phyloP scores from a whole-genome alignment of 1,140 invertebrate species.

The Acromyrmex heyeri region DNA sequence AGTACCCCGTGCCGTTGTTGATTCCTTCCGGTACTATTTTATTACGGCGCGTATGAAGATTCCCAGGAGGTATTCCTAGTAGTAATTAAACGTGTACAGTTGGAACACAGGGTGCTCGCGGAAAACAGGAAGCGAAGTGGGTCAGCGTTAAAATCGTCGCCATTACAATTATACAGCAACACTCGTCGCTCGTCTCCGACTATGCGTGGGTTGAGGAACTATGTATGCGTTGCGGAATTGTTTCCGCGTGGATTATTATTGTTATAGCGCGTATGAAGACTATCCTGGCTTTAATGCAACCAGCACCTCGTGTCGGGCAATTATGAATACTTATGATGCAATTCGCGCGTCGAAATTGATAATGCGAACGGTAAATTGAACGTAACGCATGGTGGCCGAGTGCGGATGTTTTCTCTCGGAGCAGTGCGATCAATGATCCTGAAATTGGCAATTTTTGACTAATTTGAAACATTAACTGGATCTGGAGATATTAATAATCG shows the following conservation, averaged over 20 bases:
- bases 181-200: background rate
- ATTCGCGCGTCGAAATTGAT: slow-evolving; percentile 43
- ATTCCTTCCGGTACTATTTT: slow-evolving; percentile 61
- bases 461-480: background rate
- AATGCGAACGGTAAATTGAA: slow-evolving; percentile 24
- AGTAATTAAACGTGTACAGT: slow-evolving; percentile 58
- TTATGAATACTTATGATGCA: slow-evolving; percentile 42
- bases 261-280: background rate
- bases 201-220: background rate
- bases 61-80: slow-evolving; percentile 64
- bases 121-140: slow-evolving; percentile 65
- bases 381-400: background rate
- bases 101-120: slow-evolving; percentile 18
- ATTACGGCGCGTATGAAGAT: slow-evolving; percentile 19
- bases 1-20: slow-evolving; percentile 48
- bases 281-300: slow-evolving; percentile 13
- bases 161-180: slow-evolving; percentile 44
- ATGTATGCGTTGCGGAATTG: slow-evolving; percentile 29
- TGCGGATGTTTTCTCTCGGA: background rate
- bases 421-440: background rate
- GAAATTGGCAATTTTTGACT: background rate
- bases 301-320: background rate
- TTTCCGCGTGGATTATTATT: slow-evolving; percentile 52
- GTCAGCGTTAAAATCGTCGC: slow-evolving; percentile 61
- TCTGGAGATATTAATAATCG: background rate